Percentiles rank a stretch among this genome's conserved stretches.
Conservation (phyloP, 2,797 vertebrate genomes). For the Lagocephalus sceleratus region DNA sequence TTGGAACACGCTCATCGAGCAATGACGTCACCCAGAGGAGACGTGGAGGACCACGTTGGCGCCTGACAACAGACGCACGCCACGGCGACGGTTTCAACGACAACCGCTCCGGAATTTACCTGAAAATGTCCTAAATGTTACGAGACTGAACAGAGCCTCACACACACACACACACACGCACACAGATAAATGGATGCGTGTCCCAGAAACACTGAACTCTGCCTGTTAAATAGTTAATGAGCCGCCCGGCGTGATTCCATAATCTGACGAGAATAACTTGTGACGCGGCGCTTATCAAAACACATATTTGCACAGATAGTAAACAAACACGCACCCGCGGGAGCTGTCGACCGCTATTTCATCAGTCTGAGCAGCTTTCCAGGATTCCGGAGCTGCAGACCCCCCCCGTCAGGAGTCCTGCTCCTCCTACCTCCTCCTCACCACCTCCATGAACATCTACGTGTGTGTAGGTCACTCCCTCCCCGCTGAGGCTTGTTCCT, state of each 20-base stretch:
- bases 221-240: slow-evolving; percentile 72
- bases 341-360: slow-evolving; percentile 40
- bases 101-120: too few relatives aligned
- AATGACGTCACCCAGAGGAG: not conserved
- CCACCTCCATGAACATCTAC: too few relatives aligned
- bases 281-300: slow-evolving; percentile 71
- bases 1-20: not conserved
- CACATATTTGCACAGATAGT: slow-evolving; percentile 60
- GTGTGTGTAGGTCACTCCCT: too few relatives aligned
- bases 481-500: too few relatives aligned
- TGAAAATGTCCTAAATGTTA: too few relatives aligned
- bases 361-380: slow-evolving; percentile 48
- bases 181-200: slow-evolving; percentile 50
- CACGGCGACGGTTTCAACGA: too few relatives aligned
- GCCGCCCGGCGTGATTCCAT: slow-evolving; percentile 41
- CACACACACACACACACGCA: slow-evolving; percentile 8
- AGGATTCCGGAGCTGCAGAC: slow-evolving; percentile 35
- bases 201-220: slow-evolving; percentile 70
- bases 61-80: too few relatives aligned
- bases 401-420: too few relatives aligned
- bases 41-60: too few relatives aligned
- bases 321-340: slow-evolving; percentile 63
- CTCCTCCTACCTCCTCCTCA: too few relatives aligned
- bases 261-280: slow-evolving; percentile 66
- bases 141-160: slow-evolving; percentile 10